Evolutionary conservation across 2,113 vertebrate genomes (phyloP), one percentile per base, ranked within the genome.

Genomic region (Monopterus albus): DNA sequence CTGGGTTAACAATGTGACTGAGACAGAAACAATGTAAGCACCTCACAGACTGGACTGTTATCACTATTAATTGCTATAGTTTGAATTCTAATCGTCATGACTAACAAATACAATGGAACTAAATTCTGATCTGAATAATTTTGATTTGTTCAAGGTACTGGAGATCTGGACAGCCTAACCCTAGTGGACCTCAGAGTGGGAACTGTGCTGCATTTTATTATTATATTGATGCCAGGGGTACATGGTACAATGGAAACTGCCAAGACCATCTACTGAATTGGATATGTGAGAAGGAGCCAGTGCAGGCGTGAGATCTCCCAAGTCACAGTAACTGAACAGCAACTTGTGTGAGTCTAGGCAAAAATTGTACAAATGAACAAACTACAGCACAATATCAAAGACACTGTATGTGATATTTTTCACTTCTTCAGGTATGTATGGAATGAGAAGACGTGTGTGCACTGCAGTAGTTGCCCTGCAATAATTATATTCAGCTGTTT

Each of bases 211-310:
- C 81, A 45, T 43, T 83, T 31, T 25, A 21, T 46, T 36, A 42
- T 14, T 47, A 4, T 3, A 1, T 1, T 2, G 49, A 75, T 7
- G 2, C 1, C 18, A 47, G 1, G 17, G 65, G 7, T 36, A 66
- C 61, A 1, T 89, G 72, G 85, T 83, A 61, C 17, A 87, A 73
- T 50, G 72, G 18, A 3, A 62, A 84, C 42, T 90, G 90, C 62
- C 5, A 28, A 0, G 2, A 31, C 3, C 28, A 72, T 28, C 7
- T 6, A 1, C 21, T 49, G 2, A 56, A 76, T 69, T 91, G 85
- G 85, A 81, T 91, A 45, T 91, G 90, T 65, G 88, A 91, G 56
- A 84, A 60, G 79, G 25, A 59, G 39, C 56, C 53, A 56, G 60
- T 7, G 1, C 12, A 26, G 25, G 18, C 14, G 17, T 12, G 17